Base-by-base conservation (phyloP, 2,888 invertebrate species). In the Diaphora mendica region DNA sequence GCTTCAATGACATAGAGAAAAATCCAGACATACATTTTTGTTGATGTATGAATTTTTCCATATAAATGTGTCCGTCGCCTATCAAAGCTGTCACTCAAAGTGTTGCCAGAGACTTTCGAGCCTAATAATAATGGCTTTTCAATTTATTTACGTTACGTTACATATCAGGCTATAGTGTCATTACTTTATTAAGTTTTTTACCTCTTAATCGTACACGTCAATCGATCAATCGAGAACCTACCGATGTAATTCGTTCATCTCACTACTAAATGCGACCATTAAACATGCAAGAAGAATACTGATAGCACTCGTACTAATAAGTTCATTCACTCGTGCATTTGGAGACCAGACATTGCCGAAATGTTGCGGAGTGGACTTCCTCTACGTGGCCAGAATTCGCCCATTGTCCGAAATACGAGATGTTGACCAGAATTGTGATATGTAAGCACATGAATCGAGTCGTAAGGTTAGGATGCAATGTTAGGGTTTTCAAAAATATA, bases 331-430 rank as follows among this genome's bases (percentile, higher is more conserved):
- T 78, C 64, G 64, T 33, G 71, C 17, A 71, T 62, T 69, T 69
- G 73, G 77, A 72, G 69, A 66, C 62, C 76, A 82, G 74, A 77
- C 82, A 67, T 76, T 79, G 82, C 82, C 78, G 72, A 85, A 84
- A 74, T 75, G 33, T 64, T 23, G 23, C 67, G 62, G 67, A 59
- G 39, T 70, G 72, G 70, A 86, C 87, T 88, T 88, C 88, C 88
- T 86, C 51, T 87, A 84, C 88, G 88, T 87, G 88, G 74, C 33
- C 74, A 72, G 88, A 88, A 88, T 88, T 76, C 75, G 79, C 77
- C 76, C 80, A 85, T 85, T 85, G 85, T 81, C 79, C 70, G 70
- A 81, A 80, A 72, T 66, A 76, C 42, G 33, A 79, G 78, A 79
- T 78, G 77, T 79, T 77, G 86, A 68, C 66, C 79, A 83, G 83